Evolutionary conservation across 1,140 invertebrate species (phyloP).

Genomic region (Eueides isabella): DNA sequence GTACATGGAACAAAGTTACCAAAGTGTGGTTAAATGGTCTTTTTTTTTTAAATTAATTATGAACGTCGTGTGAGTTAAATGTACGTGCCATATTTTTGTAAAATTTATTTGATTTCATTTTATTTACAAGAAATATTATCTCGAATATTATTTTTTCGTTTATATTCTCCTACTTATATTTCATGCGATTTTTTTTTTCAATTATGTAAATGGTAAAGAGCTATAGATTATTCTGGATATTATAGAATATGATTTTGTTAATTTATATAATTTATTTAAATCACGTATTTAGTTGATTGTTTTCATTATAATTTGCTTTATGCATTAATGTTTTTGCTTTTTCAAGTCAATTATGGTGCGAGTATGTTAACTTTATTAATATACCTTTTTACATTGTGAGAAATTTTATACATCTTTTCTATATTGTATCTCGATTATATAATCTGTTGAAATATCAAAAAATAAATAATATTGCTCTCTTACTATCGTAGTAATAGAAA

Average conservation of each 20-base stretch:
- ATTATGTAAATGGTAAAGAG: background rate
- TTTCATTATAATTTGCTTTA: constrained; percentile 32
- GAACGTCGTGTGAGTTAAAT: constrained; percentile 23
- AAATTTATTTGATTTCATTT: constrained; percentile 13
- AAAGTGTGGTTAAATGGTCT: constrained; percentile 37
- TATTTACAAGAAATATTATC: constrained; percentile 7
- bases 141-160: constrained; percentile 12
- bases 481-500: too few relatives aligned
- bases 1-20: constrained; percentile 45
- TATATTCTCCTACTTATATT: background rate
- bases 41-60: constrained; percentile 23
- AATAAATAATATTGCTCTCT: too few relatives aligned
- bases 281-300: constrained; percentile 38
- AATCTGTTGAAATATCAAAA: background rate
- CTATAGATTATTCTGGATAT: constrained; percentile 20
- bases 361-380: constrained; percentile 57
- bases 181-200: background rate
- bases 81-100: constrained; percentile 38
- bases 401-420: constrained; percentile 23
- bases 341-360: constrained; percentile 79
- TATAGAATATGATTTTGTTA: constrained; percentile 31
- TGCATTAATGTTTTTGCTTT: constrained; percentile 42
- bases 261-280: constrained; percentile 39
- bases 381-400: constrained; percentile 46
- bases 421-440: background rate